A percentile compares a stretch with the other conserved stretches of the same genome.
These are phyloP conservation scores for Sminthopsis crassicaudata DNA, from an alignment of 2,113 vertebrate genomes.

Conservation along the genomic window DNA sequence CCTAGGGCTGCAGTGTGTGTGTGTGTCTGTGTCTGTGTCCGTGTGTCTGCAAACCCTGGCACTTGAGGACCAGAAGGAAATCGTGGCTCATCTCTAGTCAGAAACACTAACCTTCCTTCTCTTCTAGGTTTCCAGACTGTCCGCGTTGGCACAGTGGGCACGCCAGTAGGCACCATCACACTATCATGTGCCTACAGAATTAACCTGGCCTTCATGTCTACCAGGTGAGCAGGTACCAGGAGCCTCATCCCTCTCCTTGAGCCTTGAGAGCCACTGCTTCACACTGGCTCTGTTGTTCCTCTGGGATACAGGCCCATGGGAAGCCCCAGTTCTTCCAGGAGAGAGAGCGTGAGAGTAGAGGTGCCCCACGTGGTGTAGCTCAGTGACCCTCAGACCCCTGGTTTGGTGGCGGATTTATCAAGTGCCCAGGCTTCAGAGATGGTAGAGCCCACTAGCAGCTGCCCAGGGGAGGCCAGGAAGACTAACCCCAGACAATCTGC, in stretches of 20 bases:
- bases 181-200: slow-evolving; percentile 98
- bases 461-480: neutral
- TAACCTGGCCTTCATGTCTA: slow-evolving; percentile 98
- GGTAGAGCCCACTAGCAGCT: slow-evolving; percentile 53
- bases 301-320: neutral
- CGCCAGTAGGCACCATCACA: slow-evolving; percentile 95
- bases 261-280: slow-evolving; percentile 22
- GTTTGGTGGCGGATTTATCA: slow-evolving; percentile 57
- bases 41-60: neutral
- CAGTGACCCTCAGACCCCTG: slow-evolving; percentile 40
- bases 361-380: slow-evolving; percentile 62
- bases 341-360: neutral
- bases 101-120: slow-evolving; percentile 55
- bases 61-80: neutral
- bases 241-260: neutral
- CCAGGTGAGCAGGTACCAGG: slow-evolving; percentile 87
- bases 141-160: slow-evolving; percentile 96
- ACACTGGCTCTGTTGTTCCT: slow-evolving; percentile 47
- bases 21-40: too few species aligned
- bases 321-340: slow-evolving; percentile 37
- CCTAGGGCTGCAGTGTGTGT: too few species aligned
- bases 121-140: slow-evolving; percentile 95
- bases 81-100: neutral
- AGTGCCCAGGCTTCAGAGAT: slow-evolving; percentile 60
- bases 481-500: slow-evolving; percentile 78